Percentiles rank a stretch among this genome's conserved stretches.
Evolutionary conservation across 2,888 invertebrate genomes (phyloP).

Genomic region (Pedicia rivosa): DNA sequence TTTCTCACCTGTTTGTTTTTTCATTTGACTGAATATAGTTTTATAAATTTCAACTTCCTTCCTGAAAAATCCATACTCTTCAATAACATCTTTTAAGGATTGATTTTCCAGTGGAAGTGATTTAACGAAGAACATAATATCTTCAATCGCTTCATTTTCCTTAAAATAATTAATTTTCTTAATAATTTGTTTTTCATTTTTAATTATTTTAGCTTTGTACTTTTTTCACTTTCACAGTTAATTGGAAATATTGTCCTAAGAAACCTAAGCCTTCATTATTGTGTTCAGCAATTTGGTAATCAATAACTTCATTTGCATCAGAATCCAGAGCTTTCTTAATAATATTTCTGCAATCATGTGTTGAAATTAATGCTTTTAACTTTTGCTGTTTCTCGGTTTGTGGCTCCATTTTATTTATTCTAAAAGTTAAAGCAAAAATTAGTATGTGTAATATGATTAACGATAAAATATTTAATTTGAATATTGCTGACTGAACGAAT

Average conservation of each 20-base stretch:
- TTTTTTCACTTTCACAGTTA: background rate
- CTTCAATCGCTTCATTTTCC: background rate
- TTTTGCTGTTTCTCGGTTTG: no score
- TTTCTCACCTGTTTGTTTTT: no score
- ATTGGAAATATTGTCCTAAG: background rate
- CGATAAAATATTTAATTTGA: no score
- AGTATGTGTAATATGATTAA: no score
- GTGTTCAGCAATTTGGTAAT: background rate
- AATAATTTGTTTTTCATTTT: background rate
- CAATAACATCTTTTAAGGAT: conserved; percentile 17
- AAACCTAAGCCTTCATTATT: background rate
- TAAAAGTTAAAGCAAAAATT: no score
- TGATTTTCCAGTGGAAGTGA: conserved; percentile 19
- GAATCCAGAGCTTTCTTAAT: background rate
- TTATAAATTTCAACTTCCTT: conserved; percentile 13
- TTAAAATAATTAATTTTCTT: background rate
- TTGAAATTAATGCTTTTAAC: background rate
- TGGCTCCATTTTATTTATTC: no score
- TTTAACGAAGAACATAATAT: conserved; percentile 21
- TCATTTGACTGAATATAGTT: background rate
- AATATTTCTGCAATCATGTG: background rate
- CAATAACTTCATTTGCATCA: background rate
- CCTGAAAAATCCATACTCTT: conserved; percentile 20
- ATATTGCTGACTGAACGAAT: no score
- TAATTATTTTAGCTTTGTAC: background rate